Base-by-base conservation (phyloP, 2,888 invertebrate genomes). In the Acrobasis consociella region DNA sequence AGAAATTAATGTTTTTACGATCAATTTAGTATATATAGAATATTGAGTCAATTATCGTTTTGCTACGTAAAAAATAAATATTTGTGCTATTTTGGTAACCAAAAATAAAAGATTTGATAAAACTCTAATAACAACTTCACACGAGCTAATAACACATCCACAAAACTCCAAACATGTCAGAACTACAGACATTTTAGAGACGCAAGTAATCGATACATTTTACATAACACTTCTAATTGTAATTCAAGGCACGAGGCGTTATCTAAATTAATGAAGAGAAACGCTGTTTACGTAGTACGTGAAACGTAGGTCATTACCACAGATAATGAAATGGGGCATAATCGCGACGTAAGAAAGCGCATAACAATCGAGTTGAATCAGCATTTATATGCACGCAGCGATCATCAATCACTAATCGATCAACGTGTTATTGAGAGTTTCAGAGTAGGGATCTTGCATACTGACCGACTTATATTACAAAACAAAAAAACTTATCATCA, bases 291-390 rank as follows among this genome's bases (percentile, higher is more conserved):
- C 62, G 53, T 39, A 37, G 62, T 37, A 49, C 15, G 51, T 55
- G 49, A 55, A 37, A 55, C 62, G 62, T 64, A 49, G 60, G 62
- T 51, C 58, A 58, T 62, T 58, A 46, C 58, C 58, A 63, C 60
- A 56, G 60, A 62, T 49, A 67, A 65, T 66, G 52, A 63, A 64
- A 65, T 72, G 72, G 75, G 77, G 76, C 78, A 72, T 76, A 75
- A 73, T 73, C 76, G 73, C 75, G 78, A 79, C 75, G 76, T 80
- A 84, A 82, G 86, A 86, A 85, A 86, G 84, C 77, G 80, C 75
- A 77, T 76, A 73, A 74, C 67, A 61, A 67, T 62, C 71, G 65
- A 71, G 72, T 69, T 68, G 55, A 38, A 55, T 49, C 17, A 42
- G 70, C 66, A 68, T 66, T 70, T 66, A 46, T 46, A 61, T 72